These are phyloP conservation scores for Drepanosiphum platanoidis DNA, from an alignment of 2,888 invertebrate genomes.

Conservation along the genomic window DNA sequence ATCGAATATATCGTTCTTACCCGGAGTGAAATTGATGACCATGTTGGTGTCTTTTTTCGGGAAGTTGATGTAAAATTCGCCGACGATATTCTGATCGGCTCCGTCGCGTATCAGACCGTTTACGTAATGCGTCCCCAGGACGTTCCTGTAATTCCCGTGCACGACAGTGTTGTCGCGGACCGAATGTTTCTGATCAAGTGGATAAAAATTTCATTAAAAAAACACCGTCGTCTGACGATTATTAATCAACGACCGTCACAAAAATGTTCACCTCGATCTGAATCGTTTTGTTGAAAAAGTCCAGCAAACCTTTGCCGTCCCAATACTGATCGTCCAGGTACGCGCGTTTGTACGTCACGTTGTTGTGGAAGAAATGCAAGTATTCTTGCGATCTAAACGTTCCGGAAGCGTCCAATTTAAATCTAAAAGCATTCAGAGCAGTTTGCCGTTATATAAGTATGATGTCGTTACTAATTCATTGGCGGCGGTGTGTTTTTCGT, in stretches of 20 bases:
- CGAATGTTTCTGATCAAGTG: constrained; percentile 64
- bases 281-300: constrained; percentile 60
- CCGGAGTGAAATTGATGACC: constrained; percentile 77
- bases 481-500: neutral
- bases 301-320: constrained; percentile 63
- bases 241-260: neutral
- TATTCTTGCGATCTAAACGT: constrained; percentile 63
- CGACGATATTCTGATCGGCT: constrained; percentile 72
- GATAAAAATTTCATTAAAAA: neutral
- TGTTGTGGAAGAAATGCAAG: constrained; percentile 63
- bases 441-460: neutral
- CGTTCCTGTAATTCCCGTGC: constrained; percentile 63
- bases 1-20: too few species aligned
- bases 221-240: neutral
- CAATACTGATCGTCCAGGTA: constrained; percentile 64
- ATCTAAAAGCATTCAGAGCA: constrained; percentile 31
- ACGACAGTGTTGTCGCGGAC: constrained; percentile 63
- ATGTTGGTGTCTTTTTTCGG: constrained; percentile 73
- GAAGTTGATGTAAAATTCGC: constrained; percentile 72
- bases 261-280: constrained; percentile 53
- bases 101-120: constrained; percentile 73
- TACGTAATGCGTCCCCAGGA: constrained; percentile 70
- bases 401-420: constrained; percentile 63
- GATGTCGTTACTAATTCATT: neutral
- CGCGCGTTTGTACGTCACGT: constrained; percentile 65